phyloP scores from a whole-genome alignment of 1,140 invertebrate genomes.

The Lepidurus arcticus region DNA sequence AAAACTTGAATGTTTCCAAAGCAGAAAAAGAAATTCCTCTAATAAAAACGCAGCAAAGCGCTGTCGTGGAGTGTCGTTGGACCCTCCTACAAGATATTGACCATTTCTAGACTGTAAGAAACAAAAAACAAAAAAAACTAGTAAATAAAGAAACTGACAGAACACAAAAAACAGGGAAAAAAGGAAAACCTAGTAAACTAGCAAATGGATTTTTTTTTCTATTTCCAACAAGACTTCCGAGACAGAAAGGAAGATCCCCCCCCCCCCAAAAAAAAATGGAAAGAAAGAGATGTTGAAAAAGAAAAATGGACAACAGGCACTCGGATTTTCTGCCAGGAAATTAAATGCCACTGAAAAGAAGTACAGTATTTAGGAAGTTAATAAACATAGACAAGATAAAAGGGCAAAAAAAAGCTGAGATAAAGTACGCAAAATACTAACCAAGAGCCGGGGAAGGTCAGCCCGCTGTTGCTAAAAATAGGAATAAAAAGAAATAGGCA shows the following conservation, averaged over 20 bases:
- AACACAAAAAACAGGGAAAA: not conserved
- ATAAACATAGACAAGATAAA: not conserved
- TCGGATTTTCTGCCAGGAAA: not conserved
- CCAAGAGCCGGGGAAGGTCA: conserved; percentile 42
- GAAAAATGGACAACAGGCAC: not conserved
- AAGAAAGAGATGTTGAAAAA: not conserved
- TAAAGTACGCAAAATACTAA: conserved; percentile 38
- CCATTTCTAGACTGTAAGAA: conserved; percentile 23
- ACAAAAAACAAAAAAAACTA: not conserved
- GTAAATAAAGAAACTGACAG: not conserved
- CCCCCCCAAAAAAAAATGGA: not conserved
- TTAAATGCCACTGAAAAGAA: not conserved
- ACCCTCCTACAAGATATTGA: not conserved
- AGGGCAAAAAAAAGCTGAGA: not conserved
- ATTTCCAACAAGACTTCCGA: not conserved
- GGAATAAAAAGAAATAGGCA: conserved; percentile 33
- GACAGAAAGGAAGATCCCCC: not conserved
- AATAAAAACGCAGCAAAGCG: not conserved
- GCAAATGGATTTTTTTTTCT: not conserved
- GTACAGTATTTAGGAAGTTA: not conserved
- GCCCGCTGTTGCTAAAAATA: conserved; percentile 41
- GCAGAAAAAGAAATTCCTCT: not conserved
- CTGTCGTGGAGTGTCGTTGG: conserved; percentile 2
- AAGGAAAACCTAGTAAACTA: not conserved
- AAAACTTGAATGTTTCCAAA: not conserved